Evolutionary conservation across 2,113 vertebrate genomes (phyloP), one percentile per base, ranked within the genome.

Genomic region (Gadus macrocephalus): DNA sequence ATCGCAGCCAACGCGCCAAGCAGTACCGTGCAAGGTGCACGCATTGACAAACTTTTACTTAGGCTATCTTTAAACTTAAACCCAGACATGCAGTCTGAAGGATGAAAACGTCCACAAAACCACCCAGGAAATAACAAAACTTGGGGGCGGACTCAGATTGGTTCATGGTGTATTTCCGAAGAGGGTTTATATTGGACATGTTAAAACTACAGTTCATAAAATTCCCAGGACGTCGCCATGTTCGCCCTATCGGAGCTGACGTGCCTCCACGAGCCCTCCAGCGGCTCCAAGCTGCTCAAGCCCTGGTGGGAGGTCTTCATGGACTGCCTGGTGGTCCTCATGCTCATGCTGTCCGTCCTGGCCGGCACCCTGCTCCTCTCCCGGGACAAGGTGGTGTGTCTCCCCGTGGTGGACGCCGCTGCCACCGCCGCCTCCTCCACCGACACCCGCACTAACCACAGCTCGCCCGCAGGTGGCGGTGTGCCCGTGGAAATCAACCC

Each of bases 231-330:
- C 25, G 49, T 58, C 27, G n/a, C 64, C 74, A 94, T 94, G 93
- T 91, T 94, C 73, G 81, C 92, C 11, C 79, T 95, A 72, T 92
- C 88, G 0, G 93, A 95, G 82, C 83, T 93, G 63, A 87, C 85
- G 0, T 89, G 87, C 28, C 72, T 91, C 17, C 86, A 83, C 31
- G 90, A 91, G 17, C 78, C 86, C 11, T 91, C 91, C 78, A 81
- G 82, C 71, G 77, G 85, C 16, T 91, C 84, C 76, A 91, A 91
- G 64, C 79, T 92, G 35, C 56, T 94, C 64, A 94, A 94, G 80
- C 93, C 93, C 19, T 94, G 93, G 93, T 94, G 93, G 93, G 93
- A 95, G 72, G 92, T 94, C 68, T 91, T 94, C 74, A 93, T 93
- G 91, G 93, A 94, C 77, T 92, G 93, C 67, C 81, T 94, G 78